phyloP scores from a whole-genome alignment of 1,140 invertebrate genomes.

The Drosophila ironensis region DNA sequence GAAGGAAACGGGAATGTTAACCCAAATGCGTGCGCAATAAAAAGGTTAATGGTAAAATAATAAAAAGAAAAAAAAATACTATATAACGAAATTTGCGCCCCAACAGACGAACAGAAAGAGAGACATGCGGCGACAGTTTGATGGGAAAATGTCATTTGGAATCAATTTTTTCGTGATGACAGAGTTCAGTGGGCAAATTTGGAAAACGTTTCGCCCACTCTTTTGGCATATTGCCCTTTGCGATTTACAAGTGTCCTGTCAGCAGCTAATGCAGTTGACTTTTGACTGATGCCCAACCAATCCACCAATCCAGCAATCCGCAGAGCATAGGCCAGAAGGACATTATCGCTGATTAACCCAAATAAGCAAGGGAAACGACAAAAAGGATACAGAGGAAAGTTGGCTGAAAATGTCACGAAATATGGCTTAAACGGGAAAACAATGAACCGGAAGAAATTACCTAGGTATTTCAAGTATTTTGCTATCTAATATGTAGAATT shows the following conservation, averaged over 20 bases:
- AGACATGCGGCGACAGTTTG: slow-evolving; percentile 31
- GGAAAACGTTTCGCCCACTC: neutral
- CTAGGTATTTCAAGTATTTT: no score
- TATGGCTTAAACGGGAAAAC: neutral
- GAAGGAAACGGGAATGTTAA: slow-evolving; percentile 49
- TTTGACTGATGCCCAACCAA: slow-evolving; percentile 23
- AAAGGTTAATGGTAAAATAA: slow-evolving; percentile 72
- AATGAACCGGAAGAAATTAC: no score
- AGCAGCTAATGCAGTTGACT: slow-evolving; percentile 24
- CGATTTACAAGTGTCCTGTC: slow-evolving; percentile 16
- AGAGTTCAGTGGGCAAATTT: neutral
- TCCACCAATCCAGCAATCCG: no score
- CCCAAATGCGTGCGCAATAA: slow-evolving; percentile 54
- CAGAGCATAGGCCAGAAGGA: slow-evolving; percentile 17
- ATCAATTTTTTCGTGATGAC: slow-evolving; percentile 6
- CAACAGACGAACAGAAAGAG: neutral
- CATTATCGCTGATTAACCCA: slow-evolving; percentile 26
- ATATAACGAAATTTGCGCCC: slow-evolving; percentile 43
- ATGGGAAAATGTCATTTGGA: slow-evolving; percentile 24
- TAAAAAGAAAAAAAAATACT: no score
- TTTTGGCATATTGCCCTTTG: neutral
- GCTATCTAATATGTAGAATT: no score
- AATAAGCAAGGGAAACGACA: slow-evolving; percentile 1
- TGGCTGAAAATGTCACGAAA: neutral
- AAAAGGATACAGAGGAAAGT: neutral